A percentile compares a stretch with the other conserved stretches of the same genome.
Conservation (phyloP, 2,797 vertebrate species). For the Onychomys arenicola region DNA sequence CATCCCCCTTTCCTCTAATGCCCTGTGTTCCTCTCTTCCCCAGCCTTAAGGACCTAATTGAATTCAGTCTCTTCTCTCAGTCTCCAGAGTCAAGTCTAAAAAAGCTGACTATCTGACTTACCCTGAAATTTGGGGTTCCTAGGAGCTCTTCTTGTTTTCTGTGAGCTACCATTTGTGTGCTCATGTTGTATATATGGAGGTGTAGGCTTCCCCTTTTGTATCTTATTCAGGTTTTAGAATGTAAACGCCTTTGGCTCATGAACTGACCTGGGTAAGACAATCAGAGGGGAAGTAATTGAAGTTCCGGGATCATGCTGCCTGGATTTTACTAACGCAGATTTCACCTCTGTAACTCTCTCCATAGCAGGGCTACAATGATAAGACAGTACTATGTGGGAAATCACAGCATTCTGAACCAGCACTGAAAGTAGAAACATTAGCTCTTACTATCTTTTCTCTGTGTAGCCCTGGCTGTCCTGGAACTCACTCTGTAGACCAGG, state of each 20-base stretch:
- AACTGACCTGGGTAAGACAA: neutral
- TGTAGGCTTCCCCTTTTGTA: neutral
- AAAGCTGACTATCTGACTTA: neutral
- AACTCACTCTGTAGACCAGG: neutral
- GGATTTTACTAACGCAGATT: neutral
- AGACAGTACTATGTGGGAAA: neutral
- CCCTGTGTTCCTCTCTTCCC: neutral
- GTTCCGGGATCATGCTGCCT: neutral
- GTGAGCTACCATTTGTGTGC: neutral
- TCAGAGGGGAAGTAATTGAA: neutral
- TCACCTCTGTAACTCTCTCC: neutral
- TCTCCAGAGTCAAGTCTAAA: constrained; percentile 46
- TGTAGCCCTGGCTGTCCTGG: neutral
- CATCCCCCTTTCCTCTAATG: neutral
- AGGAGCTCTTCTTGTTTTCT: neutral
- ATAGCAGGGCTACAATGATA: neutral
- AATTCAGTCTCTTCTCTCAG: constrained; percentile 15
- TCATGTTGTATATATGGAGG: neutral
- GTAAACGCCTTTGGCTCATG: neutral
- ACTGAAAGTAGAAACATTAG: neutral
- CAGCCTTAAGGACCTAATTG: neutral
- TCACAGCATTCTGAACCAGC: neutral
- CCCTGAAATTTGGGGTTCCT: constrained; percentile 5
- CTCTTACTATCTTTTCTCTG: neutral
- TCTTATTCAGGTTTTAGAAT: neutral